Conservation (phyloP, 1,140 invertebrate genomes). For the Phortica variegata region DNA sequence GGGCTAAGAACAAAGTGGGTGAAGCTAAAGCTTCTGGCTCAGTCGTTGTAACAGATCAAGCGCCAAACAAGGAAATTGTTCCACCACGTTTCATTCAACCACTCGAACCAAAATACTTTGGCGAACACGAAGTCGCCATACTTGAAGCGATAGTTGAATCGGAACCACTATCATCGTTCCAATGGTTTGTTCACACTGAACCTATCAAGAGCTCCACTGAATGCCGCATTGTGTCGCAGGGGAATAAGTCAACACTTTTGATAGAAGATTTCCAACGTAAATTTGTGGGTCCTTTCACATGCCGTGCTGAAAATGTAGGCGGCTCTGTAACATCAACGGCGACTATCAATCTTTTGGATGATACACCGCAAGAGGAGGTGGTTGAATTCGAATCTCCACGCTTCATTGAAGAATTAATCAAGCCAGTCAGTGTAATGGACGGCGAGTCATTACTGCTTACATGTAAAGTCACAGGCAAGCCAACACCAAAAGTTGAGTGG, state of each 20-base stretch:
- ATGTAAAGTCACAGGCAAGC: conserved; percentile 76
- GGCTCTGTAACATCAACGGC: conserved; percentile 84
- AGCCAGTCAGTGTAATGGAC: conserved; percentile 84
- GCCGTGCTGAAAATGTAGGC: conserved; percentile 83
- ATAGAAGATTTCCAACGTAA: conserved; percentile 75
- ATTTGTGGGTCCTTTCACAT: conserved; percentile 78
- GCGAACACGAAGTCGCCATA: conserved; percentile 73
- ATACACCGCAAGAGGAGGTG: conserved; percentile 62
- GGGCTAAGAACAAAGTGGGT: conserved; percentile 72
- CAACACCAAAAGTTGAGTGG: conserved; percentile 81
- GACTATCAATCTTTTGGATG: conserved; percentile 68
- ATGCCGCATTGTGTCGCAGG: conserved; percentile 70
- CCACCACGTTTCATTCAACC: conserved; percentile 75
- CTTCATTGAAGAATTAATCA: conserved; percentile 69
- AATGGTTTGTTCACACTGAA: conserved; percentile 77
- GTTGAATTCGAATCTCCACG: conserved; percentile 70
- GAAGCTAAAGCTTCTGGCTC: conserved; percentile 78
- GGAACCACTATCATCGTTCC: conserved; percentile 77
- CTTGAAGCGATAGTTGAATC: conserved; percentile 77
- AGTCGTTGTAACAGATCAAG: conserved; percentile 64
- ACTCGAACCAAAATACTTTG: conserved; percentile 70
- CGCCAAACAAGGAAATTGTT: conserved; percentile 64
- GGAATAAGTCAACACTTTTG: conserved; percentile 79
- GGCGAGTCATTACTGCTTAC: conserved; percentile 81
- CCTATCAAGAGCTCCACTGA: conserved; percentile 64